phyloP scores from a whole-genome alignment of 2,888 invertebrate species.

The Synergus itoensis region DNA sequence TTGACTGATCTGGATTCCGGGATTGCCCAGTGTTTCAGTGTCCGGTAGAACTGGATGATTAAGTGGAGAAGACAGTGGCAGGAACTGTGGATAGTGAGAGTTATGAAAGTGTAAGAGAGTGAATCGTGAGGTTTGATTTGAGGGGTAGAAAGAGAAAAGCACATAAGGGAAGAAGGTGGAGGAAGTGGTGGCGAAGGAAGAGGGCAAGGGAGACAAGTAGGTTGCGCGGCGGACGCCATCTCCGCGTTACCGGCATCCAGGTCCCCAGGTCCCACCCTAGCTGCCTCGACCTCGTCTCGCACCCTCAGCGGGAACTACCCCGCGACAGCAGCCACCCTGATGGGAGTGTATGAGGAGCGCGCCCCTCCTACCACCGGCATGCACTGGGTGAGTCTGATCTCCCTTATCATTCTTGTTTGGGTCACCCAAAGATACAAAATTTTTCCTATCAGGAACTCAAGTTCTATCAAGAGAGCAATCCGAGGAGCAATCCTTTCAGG shows the following conservation, averaged over 20 bases:
- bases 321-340: conserved; percentile 82
- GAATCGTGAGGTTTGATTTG: conserved; percentile 19
- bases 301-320: conserved; percentile 75
- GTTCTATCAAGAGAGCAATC: neutral
- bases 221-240: conserved; percentile 75
- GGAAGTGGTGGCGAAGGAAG: conserved; percentile 56
- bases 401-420: conserved; percentile 47
- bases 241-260: conserved; percentile 78
- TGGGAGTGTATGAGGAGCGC: conserved; percentile 95
- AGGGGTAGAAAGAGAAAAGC: conserved; percentile 42
- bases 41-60: conserved; percentile 21
- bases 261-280: conserved; percentile 78
- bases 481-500: neutral
- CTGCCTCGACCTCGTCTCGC: conserved; percentile 72
- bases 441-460: neutral
- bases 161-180: conserved; percentile 47
- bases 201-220: conserved; percentile 55
- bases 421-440: neutral
- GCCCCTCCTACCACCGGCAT: conserved; percentile 89
- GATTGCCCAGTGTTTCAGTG: conserved; percentile 11
- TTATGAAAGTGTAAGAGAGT: conserved; percentile 32
- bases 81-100: conserved; percentile 18
- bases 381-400: conserved; percentile 88
- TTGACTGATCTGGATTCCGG: neutral
- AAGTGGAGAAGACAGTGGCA: conserved; percentile 27